phyloP scores from a whole-genome alignment of 2,797 vertebrate genomes.

The Eulemur mongoz region DNA sequence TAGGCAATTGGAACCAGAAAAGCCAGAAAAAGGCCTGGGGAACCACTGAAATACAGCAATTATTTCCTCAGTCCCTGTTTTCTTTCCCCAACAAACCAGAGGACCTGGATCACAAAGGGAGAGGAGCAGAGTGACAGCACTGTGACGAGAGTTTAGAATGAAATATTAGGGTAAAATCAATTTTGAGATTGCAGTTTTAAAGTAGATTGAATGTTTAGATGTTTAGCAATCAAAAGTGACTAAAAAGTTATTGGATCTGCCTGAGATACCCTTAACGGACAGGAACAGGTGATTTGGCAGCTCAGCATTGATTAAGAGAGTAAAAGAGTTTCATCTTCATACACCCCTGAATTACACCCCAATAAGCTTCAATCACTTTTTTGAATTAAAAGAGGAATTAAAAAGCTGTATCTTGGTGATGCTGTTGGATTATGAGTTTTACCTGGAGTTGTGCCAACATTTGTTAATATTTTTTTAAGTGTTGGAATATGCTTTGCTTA shows the following conservation, averaged over 20 bases:
- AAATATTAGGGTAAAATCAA: not conserved
- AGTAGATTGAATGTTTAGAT: not conserved
- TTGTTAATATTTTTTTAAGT: not conserved
- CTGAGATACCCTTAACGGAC: not conserved
- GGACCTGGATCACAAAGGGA: not conserved
- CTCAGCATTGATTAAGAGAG: not conserved
- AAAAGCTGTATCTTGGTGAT: not conserved
- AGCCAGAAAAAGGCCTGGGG: not conserved
- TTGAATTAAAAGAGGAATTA: not conserved
- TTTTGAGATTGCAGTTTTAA: not conserved
- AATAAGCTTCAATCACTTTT: not conserved
- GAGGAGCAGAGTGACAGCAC: not conserved
- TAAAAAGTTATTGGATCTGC: not conserved
- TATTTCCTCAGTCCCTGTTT: not conserved
- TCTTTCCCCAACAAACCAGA: not conserved
- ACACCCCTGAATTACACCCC: not conserved
- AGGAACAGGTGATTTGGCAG: not conserved
- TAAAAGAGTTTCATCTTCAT: not conserved
- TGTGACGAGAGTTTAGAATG: not conserved
- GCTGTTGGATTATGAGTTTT: not conserved
- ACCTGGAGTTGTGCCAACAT: not conserved
- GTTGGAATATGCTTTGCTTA: not conserved
- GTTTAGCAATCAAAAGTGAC: conserved; percentile 36
- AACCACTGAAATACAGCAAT: not conserved
- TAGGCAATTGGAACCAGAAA: not conserved